Evolutionary conservation across 2,888 invertebrate species (phyloP).

Genomic region (Dermolepida albohirtum): DNA sequence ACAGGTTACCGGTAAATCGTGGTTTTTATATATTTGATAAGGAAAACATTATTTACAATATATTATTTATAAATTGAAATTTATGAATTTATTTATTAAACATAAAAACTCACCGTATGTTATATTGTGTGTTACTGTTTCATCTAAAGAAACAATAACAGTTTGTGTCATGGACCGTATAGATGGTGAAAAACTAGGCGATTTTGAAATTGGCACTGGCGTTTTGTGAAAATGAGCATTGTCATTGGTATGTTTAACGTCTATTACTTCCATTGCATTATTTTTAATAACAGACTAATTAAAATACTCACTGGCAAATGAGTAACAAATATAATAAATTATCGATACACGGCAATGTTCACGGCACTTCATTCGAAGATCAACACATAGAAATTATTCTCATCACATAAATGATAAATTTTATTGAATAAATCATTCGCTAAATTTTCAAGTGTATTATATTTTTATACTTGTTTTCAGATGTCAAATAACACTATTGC

Average conservation of each 20-base stretch:
- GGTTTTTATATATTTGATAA: slow-evolving; percentile 1
- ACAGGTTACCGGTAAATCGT: slow-evolving; percentile 2
- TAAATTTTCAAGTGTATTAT: slow-evolving; percentile 31
- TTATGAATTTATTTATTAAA: not conserved
- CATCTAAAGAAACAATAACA: slow-evolving; percentile 63
- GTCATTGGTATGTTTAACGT: slow-evolving; percentile 50
- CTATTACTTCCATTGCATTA: slow-evolving; percentile 50
- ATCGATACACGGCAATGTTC: slow-evolving; percentile 18
- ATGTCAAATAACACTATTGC: slow-evolving; percentile 55
- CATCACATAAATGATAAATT: slow-evolving; percentile 28
- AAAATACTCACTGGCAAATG: slow-evolving; percentile 12
- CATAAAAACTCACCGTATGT: slow-evolving; percentile 66
- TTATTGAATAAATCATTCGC: slow-evolving; percentile 26
- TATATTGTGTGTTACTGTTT: slow-evolving; percentile 70
- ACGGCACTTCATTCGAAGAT: slow-evolving; percentile 20
- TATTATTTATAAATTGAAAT: slow-evolving; percentile 20
- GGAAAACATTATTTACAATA: not conserved
- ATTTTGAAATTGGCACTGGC: slow-evolving; percentile 62
- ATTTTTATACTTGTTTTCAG: slow-evolving; percentile 53
- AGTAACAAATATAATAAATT: slow-evolving; percentile 30
- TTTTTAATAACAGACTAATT: slow-evolving; percentile 32
- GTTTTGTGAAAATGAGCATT: slow-evolving; percentile 60
- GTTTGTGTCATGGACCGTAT: slow-evolving; percentile 63
- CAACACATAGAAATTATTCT: slow-evolving; percentile 23
- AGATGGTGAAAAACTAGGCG: slow-evolving; percentile 61